Conservation (phyloP, 2,113 vertebrate species). For the Vanacampus margaritifer region DNA sequence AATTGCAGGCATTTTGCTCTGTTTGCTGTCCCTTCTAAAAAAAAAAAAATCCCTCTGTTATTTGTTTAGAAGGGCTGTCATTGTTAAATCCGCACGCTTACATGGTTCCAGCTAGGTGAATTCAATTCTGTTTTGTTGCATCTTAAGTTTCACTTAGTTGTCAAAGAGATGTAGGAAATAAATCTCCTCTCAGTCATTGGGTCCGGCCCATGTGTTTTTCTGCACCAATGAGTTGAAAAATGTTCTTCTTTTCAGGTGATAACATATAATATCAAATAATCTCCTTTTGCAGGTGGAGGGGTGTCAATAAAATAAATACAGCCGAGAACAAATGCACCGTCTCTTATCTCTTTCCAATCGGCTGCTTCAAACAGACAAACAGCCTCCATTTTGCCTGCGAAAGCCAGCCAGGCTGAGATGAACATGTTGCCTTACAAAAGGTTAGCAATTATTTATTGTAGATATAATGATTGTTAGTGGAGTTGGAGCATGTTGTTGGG, state of each 20-base stretch:
- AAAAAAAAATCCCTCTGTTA: constrained; percentile 30
- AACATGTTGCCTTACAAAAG: constrained; percentile 57
- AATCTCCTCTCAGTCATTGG: constrained; percentile 53
- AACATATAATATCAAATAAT: constrained; percentile 67
- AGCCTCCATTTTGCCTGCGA: constrained; percentile 55
- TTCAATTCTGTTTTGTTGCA: constrained; percentile 44
- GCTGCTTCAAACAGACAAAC: constrained; percentile 57
- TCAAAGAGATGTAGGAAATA: constrained; percentile 45
- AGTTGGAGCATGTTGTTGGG: constrained; percentile 60
- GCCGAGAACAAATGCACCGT: constrained; percentile 66
- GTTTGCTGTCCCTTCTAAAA: constrained; percentile 23
- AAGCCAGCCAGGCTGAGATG: constrained; percentile 54
- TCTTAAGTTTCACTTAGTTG: constrained; percentile 63
- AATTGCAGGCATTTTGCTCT: constrained; percentile 33
- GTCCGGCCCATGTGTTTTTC: constrained; percentile 48
- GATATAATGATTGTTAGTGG: constrained; percentile 60
- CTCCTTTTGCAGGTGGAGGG: constrained; percentile 56
- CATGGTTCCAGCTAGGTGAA: constrained; percentile 41
- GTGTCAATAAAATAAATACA: constrained; percentile 69
- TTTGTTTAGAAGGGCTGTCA: constrained; percentile 50
- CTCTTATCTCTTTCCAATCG: constrained; percentile 62
- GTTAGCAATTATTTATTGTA: constrained; percentile 68
- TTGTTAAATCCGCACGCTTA: constrained; percentile 42
- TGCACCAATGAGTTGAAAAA: constrained; percentile 61
- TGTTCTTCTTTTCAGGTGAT: constrained; percentile 51